phyloP scores from a whole-genome alignment of 2,888 invertebrate species.

The Sturmia bella region DNA sequence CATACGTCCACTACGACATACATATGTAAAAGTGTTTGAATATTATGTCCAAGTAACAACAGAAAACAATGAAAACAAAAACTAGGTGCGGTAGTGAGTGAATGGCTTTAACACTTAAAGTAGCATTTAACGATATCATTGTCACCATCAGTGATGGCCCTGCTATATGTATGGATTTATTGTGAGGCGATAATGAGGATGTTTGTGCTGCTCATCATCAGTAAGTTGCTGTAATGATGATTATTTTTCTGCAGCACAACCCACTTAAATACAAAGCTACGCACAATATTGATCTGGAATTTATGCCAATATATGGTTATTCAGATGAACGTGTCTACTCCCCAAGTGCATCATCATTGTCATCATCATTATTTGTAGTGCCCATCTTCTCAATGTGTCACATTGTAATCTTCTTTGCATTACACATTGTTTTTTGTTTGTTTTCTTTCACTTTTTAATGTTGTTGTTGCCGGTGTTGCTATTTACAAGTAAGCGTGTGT shows the following conservation, averaged over 20 bases:
- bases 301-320: slow-evolving; percentile 80
- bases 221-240: slow-evolving; percentile 20
- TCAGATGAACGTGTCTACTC: slow-evolving; percentile 71
- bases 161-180: slow-evolving; percentile 18
- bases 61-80: background rate
- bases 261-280: slow-evolving; percentile 51
- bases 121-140: slow-evolving; percentile 67
- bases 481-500: background rate
- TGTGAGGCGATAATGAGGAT: slow-evolving; percentile 32
- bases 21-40: slow-evolving; percentile 40
- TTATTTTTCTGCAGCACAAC: slow-evolving; percentile 25
- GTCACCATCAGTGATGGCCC: slow-evolving; percentile 62
- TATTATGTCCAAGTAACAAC: slow-evolving; percentile 2
- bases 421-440: slow-evolving; percentile 23
- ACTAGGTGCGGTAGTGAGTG: slow-evolving; percentile 63
- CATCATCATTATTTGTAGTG: slow-evolving; percentile 68
- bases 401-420: slow-evolving; percentile 59
- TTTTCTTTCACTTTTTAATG: background rate
- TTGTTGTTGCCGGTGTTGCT: slow-evolving; percentile 6
- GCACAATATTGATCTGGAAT: slow-evolving; percentile 73
- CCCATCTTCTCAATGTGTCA: slow-evolving; percentile 67
- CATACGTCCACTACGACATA: background rate
- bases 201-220: slow-evolving; percentile 40
- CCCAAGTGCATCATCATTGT: slow-evolving; percentile 73
- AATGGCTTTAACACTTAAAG: slow-evolving; percentile 64